phyloP scores from a whole-genome alignment of 2,797 vertebrate species.

The Pangasius krempfi region DNA sequence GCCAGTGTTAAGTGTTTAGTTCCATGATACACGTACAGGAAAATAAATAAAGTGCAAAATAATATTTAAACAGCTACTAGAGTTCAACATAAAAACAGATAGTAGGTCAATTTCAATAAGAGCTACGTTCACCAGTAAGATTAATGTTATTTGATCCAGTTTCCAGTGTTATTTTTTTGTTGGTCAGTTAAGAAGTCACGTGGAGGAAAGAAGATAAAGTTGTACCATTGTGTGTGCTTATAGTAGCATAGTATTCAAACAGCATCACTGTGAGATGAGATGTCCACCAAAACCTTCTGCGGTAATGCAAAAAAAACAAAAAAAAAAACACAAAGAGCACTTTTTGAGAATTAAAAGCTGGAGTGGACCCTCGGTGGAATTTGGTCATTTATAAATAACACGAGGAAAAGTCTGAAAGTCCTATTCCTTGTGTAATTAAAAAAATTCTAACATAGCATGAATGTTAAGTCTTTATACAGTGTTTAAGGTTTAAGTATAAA shows the following conservation, averaged over 20 bases:
- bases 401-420: neutral
- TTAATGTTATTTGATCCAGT: conserved; percentile 51
- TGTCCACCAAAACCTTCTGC: neutral
- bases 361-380: neutral
- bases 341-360: conserved; percentile 3
- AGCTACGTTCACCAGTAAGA: conserved; percentile 35
- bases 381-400: conserved; percentile 12
- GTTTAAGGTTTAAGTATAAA: conserved; percentile 1
- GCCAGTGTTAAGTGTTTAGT: conserved; percentile 75
- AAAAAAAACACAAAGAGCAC: neutral
- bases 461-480: conserved; percentile 5
- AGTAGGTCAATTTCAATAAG: conserved; percentile 35
- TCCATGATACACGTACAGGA: conserved; percentile 71
- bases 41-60: conserved; percentile 75
- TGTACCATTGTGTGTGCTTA: neutral
- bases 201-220: conserved; percentile 27
- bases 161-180: conserved; percentile 21
- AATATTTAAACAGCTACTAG: conserved; percentile 45
- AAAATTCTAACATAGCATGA: neutral
- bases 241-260: conserved; percentile 13
- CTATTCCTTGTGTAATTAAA: neutral
- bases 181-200: conserved; percentile 23
- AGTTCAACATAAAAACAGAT: conserved; percentile 41
- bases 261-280: neutral
- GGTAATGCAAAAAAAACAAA: neutral